A percentile compares a stretch with the other conserved stretches of the same genome.
These are phyloP conservation scores for Xyrauchen texanus DNA, from an alignment of 2,113 vertebrate species.

Conservation along the genomic window DNA sequence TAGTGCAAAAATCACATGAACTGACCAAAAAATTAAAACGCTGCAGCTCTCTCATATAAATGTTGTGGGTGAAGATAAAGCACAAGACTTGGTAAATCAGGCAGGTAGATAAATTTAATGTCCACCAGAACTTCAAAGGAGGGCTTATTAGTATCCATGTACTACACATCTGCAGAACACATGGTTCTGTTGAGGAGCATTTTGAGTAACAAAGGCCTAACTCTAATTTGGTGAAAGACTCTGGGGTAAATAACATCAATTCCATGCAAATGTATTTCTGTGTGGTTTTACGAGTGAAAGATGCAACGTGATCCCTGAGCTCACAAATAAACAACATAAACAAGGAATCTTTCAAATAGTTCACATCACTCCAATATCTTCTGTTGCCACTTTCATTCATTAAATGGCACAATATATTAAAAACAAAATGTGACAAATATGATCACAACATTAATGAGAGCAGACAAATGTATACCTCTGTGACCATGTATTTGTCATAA, in stretches of 20 bases:
- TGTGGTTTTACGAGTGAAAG: conserved; percentile 31
- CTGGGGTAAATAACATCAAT: conserved; percentile 1
- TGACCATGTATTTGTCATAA: not conserved
- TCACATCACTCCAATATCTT: conserved; percentile 12
- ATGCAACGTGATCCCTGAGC: conserved; percentile 50
- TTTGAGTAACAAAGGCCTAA: not conserved
- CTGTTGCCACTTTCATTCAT: conserved; percentile 4
- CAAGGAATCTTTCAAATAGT: conserved; percentile 24
- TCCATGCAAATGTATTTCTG: conserved; percentile 39
- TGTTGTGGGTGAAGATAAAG: conserved; percentile 28
- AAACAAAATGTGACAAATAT: not conserved
- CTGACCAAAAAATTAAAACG: conserved; percentile 27
- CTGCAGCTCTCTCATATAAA: conserved; percentile 23
- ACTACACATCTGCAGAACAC: conserved; percentile 20
- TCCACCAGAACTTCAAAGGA: not conserved
- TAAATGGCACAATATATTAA: not conserved
- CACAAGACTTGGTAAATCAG: conserved; percentile 16
- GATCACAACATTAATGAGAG: conserved; percentile 18
- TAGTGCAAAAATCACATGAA: conserved; percentile 45
- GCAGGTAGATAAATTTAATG: conserved; percentile 23
- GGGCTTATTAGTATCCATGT: not conserved
- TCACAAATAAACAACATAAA: conserved; percentile 40
- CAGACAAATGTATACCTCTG: conserved; percentile 7
- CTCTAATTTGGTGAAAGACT: conserved; percentile 1
- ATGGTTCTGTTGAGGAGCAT: not conserved